phyloP scores from a whole-genome alignment of 2,113 vertebrate genomes.

The Nymphicus hollandicus region DNA sequence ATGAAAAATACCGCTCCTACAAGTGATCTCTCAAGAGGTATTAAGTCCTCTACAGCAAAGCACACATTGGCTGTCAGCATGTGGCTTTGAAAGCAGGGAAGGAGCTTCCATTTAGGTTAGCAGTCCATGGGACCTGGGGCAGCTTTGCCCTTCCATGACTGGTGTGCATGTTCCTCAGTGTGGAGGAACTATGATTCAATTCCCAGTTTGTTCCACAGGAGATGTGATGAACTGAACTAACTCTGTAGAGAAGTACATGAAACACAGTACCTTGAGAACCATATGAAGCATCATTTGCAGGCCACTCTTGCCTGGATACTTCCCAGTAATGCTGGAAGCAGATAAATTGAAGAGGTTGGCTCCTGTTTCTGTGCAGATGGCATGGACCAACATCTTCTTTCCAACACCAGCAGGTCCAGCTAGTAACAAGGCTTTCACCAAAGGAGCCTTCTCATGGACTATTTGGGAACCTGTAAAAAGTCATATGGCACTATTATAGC shows the following conservation, averaged over 20 bases:
- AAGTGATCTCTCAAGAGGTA: neutral
- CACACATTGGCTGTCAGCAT: neutral
- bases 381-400: constrained; percentile 84
- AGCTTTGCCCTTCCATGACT: neutral
- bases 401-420: constrained; percentile 80
- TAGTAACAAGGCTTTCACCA: constrained; percentile 79
- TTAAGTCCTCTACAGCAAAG: neutral
- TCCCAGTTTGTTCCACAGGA: neutral
- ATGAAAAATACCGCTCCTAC: neutral
- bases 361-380: constrained; percentile 84
- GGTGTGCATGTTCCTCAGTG: accelerated
- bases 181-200: neutral
- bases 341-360: constrained; percentile 86
- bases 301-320: constrained; percentile 73
- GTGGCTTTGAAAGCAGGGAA: neutral
- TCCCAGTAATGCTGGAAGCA: constrained; percentile 69
- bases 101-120: neutral
- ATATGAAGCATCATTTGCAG: constrained; percentile 80
- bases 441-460: constrained; percentile 79
- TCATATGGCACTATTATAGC: neutral
- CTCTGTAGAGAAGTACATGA: neutral
- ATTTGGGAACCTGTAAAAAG: constrained; percentile 75
- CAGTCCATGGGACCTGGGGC: neutral
- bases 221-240: neutral
- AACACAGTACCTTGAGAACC: constrained; percentile 77